Evolutionary conservation across 2,888 invertebrate species (phyloP).

Genomic region (Cephus rjabovi): DNA sequence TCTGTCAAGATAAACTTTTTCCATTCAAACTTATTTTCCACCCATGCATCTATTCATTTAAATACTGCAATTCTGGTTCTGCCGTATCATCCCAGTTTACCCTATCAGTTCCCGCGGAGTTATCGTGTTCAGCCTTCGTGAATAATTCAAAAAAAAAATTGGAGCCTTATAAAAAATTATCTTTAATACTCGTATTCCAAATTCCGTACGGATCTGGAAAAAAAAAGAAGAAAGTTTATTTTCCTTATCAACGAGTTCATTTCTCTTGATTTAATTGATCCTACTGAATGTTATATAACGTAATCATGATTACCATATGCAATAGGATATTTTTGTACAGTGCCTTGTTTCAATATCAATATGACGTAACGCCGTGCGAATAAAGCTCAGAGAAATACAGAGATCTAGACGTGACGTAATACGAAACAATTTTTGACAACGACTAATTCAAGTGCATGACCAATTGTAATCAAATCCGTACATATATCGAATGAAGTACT

Average conservation of each 20-base stretch:
- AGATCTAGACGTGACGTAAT: neutral
- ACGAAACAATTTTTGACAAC: neutral
- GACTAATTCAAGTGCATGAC: slow-evolving; percentile 18
- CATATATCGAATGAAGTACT: slow-evolving; percentile 47
- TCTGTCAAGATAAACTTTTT: too few relatives aligned
- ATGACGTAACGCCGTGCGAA: neutral
- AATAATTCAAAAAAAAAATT: too few relatives aligned
- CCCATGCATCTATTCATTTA: too few relatives aligned
- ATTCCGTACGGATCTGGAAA: slow-evolving; percentile 44
- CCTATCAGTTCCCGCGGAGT: too few relatives aligned
- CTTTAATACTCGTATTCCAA: slow-evolving; percentile 39
- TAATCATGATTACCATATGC: neutral
- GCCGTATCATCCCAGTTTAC: too few relatives aligned
- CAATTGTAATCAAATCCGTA: slow-evolving; percentile 36
- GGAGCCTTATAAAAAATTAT: too few relatives aligned
- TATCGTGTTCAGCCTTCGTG: too few relatives aligned
- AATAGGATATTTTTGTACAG: neutral
- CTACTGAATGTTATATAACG: too few relatives aligned
- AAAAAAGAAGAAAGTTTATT: slow-evolving; percentile 28
- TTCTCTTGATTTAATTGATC: too few relatives aligned
- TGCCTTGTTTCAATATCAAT: neutral
- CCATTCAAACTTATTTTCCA: too few relatives aligned
- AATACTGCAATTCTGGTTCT: too few relatives aligned
- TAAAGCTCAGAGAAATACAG: neutral
- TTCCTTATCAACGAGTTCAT: neutral